A percentile compares a stretch with the other conserved stretches of the same genome.
Evolutionary conservation across 92 coral and sea anemone genomes (phyloP).

Genomic region (Zoanthus gigantus): DNA sequence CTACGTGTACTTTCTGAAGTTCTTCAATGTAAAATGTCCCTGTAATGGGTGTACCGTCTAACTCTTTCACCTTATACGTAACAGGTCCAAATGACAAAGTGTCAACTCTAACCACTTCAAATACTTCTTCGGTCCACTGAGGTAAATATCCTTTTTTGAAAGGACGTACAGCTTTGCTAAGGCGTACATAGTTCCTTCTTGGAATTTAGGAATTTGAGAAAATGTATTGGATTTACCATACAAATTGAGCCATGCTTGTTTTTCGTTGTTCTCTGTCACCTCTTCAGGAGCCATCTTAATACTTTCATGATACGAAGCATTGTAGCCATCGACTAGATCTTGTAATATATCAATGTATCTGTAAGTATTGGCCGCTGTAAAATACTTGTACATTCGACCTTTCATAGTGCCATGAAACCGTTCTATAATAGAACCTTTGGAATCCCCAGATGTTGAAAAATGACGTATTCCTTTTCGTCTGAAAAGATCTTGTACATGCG

Average conservation of each 20-base stretch:
- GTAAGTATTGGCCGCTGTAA: slow-evolving; percentile 50
- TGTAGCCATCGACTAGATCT: slow-evolving; percentile 41
- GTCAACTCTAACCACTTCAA: slow-evolving; percentile 20
- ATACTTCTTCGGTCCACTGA: slow-evolving; percentile 53
- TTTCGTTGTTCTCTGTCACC: slow-evolving; percentile 42
- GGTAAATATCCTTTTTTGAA: slow-evolving; percentile 44
- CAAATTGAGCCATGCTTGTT: not conserved
- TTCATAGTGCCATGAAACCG: slow-evolving; percentile 57
- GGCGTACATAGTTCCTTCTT: not conserved
- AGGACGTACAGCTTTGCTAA: slow-evolving; percentile 6
- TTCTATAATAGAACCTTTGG: slow-evolving; percentile 46
- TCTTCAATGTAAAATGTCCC: slow-evolving; percentile 64
- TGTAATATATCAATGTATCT: slow-evolving; percentile 48
- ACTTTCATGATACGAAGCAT: slow-evolving; percentile 42
- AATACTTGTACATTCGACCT: slow-evolving; percentile 52
- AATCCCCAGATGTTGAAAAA: slow-evolving; percentile 32
- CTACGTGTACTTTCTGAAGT: slow-evolving; percentile 50
- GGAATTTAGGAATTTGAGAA: not conserved
- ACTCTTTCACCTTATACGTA: slow-evolving; percentile 56
- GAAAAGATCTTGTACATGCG: slow-evolving; percentile 8
- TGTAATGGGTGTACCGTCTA: slow-evolving; percentile 33
- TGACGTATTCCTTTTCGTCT: not conserved
- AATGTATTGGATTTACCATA: not conserved
- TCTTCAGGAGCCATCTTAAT: slow-evolving; percentile 39
- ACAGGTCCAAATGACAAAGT: not conserved